Evolutionary conservation across 2,113 vertebrate species (phyloP), one percentile per base, ranked within the genome.

Genomic region (Prochilodus magdalenae): DNA sequence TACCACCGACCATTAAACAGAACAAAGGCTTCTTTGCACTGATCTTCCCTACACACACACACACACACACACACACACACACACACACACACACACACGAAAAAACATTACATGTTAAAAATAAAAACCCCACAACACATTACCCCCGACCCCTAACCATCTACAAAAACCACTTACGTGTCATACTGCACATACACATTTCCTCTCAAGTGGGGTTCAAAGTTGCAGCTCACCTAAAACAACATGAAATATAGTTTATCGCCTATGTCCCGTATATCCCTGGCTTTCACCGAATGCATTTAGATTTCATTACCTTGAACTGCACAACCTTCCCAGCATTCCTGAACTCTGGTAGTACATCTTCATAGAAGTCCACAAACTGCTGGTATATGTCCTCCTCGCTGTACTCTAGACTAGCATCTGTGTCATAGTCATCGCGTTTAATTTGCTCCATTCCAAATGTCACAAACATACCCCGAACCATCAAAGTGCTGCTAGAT

Each of bases 101-200:
- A n/a, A 59, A 59, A 59, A 26, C 14, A 65, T 30, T 14, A 33
- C 15, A 20, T 33, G 6, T 33, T 33, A 16, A 18, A 18, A 2
- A 18, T 20, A 53, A 36, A 36, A 36, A 36, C 36, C 36, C 36
- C 7, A 36, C 36, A 36, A n/a, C n/a, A n/a, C n/a, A n/a, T n/a
- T n/a, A n/a, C n/a, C n/a, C n/a, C n/a, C n/a, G n/a, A n/a, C n/a
- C n/a, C n/a, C n/a, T n/a, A n/a, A n/a, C n/a, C n/a, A n/a, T n/a
- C 5, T 3, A 49, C 13, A 12, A 20, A 16, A 24, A 10, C 5
- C 75, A 93, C 98, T 97, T 95, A 99, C 97, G 93, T 95, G 49
- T 97, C 95, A 87, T 97, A 99, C 79, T 99, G 98, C 81, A 99
- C 90, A 30, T 99, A 99, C 4, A 99, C 97, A 1, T 99, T 99